Conservation (phyloP, 2,113 vertebrate species). For the Anguilla rostrata region DNA sequence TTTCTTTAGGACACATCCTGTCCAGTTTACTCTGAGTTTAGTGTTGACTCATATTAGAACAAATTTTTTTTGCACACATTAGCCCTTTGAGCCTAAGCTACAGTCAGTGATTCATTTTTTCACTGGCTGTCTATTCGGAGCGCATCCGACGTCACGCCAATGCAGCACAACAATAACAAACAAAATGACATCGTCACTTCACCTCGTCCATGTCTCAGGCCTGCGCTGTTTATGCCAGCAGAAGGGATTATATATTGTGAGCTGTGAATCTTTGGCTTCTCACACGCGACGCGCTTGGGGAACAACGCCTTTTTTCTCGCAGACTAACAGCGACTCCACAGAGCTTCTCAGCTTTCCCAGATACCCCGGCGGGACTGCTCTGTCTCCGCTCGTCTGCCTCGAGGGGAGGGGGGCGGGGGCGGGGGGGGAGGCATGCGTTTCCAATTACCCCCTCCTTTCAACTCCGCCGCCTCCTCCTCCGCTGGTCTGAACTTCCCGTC, state of each 20-base stretch:
- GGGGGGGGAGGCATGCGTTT: conserved; percentile 4
- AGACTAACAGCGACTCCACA: neutral
- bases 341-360: neutral
- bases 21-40: neutral
- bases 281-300: neutral
- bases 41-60: neutral
- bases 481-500: neutral
- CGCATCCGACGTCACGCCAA: neutral
- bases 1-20: neutral
- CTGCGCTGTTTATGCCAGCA: neutral
- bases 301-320: neutral
- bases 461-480: neutral
- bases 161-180: neutral
- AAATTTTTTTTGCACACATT: no score
- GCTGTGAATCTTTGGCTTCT: neutral
- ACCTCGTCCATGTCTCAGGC: neutral
- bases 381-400: conserved; percentile 2
- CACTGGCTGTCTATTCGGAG: neutral
- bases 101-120: neutral
- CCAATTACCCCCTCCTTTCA: conserved; percentile 8
- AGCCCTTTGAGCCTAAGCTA: no score
- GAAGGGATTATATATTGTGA: neutral
- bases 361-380: conserved; percentile 2
- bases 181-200: neutral
- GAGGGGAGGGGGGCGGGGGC: no score